Base-by-base conservation (phyloP, 2,888 invertebrate genomes). In the Pollenia amentaria region DNA sequence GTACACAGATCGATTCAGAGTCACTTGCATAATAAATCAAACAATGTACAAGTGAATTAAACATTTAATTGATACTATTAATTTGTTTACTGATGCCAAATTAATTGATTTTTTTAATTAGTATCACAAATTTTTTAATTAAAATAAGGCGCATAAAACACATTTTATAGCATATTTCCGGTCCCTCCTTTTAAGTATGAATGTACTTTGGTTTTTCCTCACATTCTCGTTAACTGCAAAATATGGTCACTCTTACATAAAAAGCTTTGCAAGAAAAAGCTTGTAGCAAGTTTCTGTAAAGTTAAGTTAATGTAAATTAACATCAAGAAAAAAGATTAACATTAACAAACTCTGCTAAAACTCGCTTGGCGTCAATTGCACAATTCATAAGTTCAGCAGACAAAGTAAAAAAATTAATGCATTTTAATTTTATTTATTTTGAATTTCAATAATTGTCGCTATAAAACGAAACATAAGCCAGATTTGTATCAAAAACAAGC, bases 401-500 rank as follows among this genome's bases (percentile, higher is more conserved):
- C 8, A 44, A 64, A 51, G 29, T 21, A 29, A 40, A 14, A 55
- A 77, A 46, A 29, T n/a, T 29, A 51, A 48, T 46, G 21, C 29
- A 77, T 44, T 53, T 67, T 48, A 14, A 65, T 60, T 67, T 75
- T 51, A 51, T 40, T 75, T 67, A 51, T 67, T 64, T 64, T n/a
- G n/a, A 72, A 46, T 73, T 75, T 42, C 21, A 76, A 51, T 75
- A 53, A 60, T 44, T 69, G 48, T 51, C 8, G 57, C 57, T 53
- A 77, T 70, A 64, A 70, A 72, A 77, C 64, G 46, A 57, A 72
- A 62, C 67, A 76, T 76, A 38, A 44, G 48, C 51, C 16, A 78
- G 84, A 84, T 84, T 64, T 60, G 16, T 73, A 77, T 83, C 70
- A 42, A 70, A 76, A 44, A 53, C 29, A 77, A 77, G 65, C 65